These are phyloP conservation scores for Syngnathoides biaculeatus DNA, from an alignment of 2,113 vertebrate species.

Conservation along the genomic window DNA sequence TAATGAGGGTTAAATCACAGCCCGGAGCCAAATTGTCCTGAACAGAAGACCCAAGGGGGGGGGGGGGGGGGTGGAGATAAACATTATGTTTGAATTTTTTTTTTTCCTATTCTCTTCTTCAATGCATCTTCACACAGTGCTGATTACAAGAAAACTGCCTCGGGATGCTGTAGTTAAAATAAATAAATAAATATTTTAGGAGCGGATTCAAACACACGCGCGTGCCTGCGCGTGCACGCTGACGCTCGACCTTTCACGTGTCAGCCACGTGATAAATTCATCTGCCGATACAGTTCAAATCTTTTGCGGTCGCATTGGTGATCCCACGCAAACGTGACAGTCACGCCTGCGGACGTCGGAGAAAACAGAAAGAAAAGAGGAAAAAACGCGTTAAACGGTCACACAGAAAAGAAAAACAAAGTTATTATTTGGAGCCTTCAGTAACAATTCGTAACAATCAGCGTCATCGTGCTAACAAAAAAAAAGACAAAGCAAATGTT, in stretches of 20 bases:
- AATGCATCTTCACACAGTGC: constrained; percentile 8
- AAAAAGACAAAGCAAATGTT: not conserved
- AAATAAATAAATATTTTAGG: constrained; percentile 17
- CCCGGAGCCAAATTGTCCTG: constrained; percentile 43
- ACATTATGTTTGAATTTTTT: constrained; percentile 27
- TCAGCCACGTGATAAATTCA: constrained; percentile 78
- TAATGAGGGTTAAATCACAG: constrained; percentile 70
- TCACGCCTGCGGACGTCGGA: constrained; percentile 67
- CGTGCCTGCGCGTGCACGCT: constrained; percentile 9
- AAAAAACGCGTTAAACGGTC: not conserved
- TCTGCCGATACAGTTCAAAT: constrained; percentile 72
- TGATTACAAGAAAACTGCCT: constrained; percentile 38
- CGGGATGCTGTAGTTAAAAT: constrained; percentile 19
- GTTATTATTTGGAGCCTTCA: not conserved
- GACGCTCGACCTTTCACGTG: constrained; percentile 47
- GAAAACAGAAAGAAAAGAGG: not conserved
- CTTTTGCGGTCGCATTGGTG: constrained; percentile 82
- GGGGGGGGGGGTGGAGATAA: too few relatives aligned
- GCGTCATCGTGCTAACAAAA: not conserved
- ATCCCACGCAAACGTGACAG: constrained; percentile 77
- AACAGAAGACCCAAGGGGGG: constrained; percentile 24
- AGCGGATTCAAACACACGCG: constrained; percentile 12
- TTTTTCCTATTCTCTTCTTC: not conserved
- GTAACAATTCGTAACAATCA: not conserved
- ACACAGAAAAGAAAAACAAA: not conserved